Evolutionary conservation across 2,888 invertebrate genomes (phyloP).

Genomic region (Drepanosiphum platanoidis): DNA sequence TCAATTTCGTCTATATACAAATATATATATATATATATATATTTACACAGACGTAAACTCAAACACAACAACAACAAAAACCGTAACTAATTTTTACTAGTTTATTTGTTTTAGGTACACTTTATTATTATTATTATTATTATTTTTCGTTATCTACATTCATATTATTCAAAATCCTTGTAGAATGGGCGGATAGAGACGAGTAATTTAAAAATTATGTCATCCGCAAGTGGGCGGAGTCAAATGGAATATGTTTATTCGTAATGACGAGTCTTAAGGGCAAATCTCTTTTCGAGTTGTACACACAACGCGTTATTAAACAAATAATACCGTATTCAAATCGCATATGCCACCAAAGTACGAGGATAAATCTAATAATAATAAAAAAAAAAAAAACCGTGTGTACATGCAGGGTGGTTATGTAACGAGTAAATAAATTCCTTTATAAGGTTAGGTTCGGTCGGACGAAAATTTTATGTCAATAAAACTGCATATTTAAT

Average conservation of each 20-base stretch:
- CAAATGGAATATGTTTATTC: conserved; percentile 21
- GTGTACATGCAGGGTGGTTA: conserved; percentile 8
- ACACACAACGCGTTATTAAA: conserved; percentile 56
- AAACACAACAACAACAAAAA: neutral
- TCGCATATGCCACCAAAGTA: conserved; percentile 14
- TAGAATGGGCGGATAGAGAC: conserved; percentile 31
- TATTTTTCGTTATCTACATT: neutral
- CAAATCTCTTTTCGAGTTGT: conserved; percentile 37
- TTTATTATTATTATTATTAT: too few relatives aligned
- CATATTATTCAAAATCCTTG: conserved; percentile 49
- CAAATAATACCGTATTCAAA: conserved; percentile 45
- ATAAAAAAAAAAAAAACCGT: conserved; percentile 2
- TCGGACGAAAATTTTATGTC: neutral
- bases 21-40: neutral
- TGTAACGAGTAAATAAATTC: conserved; percentile 10
- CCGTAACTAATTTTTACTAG: conserved; percentile 25
- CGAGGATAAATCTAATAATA: conserved; percentile 27
- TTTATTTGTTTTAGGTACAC: conserved; percentile 54
- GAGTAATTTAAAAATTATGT: conserved; percentile 48
- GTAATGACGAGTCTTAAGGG: conserved; percentile 53
- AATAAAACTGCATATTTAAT: neutral
- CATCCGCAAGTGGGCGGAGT: conserved; percentile 36
- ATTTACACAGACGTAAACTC: neutral
- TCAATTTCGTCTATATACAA: conserved; percentile 9
- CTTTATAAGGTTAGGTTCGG: conserved; percentile 19